Base-by-base conservation (phyloP, 92 coral and sea anemone genomes). In the Pocillopora meandrina region DNA sequence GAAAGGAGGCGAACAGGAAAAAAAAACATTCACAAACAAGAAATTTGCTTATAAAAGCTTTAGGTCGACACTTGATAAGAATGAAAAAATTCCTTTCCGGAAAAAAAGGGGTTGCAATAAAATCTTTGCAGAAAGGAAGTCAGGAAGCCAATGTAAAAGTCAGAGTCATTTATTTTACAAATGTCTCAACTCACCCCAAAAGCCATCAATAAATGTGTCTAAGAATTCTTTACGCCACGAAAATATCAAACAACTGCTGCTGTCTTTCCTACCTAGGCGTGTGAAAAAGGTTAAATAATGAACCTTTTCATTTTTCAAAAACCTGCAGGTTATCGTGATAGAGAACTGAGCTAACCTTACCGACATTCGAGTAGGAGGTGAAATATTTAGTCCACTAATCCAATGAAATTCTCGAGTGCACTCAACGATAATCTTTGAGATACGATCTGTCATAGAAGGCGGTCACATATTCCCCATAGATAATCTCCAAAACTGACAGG, bases 1-100 rank as follows among this genome's bases (percentile, higher is more conserved):
- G 86, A 82, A 20, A 81, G 69, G 59, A 60, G 21, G 65, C 72
- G 59, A 61, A 71, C 70, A 72, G 55, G 16, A 47, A 79, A 57
- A 71, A 3, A 2, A 17, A 26, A 26, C 31, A 26, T 26, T 21
- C 13, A 70, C 14, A 61, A 60, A 35, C 71, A 36, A 59, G 23
- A 19, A 15, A 13, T 19, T 20, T 17, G 23, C 17, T 18, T 20
- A 12, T 47, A 36, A 57, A 59, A 59, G 77, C 16, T 33, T 26
- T 18, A 10, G 11, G 56, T 33, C 12, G 65, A 57, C 52, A 15
- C 17, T 36, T 42, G 64, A 19, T 33, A 10, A 2, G 23, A 71
- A 81, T 15, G 10, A n/a, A n/a, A 60, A 59, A 81, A 26, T n/a
- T 35, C 59, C 34, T 56, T 8, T 26, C 13, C 58, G 21, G 34